Base-by-base conservation (phyloP, 2,888 invertebrate genomes). In the Pegoplata infirma region DNA sequence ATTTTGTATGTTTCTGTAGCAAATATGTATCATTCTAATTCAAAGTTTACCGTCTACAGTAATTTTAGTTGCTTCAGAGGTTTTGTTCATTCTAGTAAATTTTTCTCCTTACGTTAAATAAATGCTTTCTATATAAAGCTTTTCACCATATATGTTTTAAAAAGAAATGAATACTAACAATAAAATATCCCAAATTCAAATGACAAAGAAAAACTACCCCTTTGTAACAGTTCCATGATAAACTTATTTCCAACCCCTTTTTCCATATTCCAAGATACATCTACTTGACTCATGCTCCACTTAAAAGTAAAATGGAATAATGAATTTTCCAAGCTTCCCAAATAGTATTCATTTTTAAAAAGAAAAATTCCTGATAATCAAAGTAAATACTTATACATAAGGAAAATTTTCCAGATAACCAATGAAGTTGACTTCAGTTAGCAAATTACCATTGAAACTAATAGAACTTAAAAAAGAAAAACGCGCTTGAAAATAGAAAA, bases 381-480 rank as follows among this genome's bases (percentile, higher is more conserved):
- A 44, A 61, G 23, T 40, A 63, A 68, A 61, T 74, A 59, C 28
- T 32, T 67, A 36, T 61, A 75, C 49, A 68, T n/a, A 40, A 51
- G 56, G 44, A 66, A 74, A 21, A 5, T 8, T 47, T 75, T 79
- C 79, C 75, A 79, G 51, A 79, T 63, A 84, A 84, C 76, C 76
- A 74, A 61, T 64, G 73, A 76, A 80, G 82, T 82, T 88, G 85
- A 88, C 88, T 89, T 88, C 85, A 88, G 88, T 89, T 86, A 85
- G 83, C 82, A 85, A 86, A 84, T 86, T 85, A 83, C 87, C 85
- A 86, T 83, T 87, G 87, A 87, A 84, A 85, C 83, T 51, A 58
- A 16, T 66, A 67, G 75, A 79, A 79, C 85, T 84, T 82, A 82
- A 84, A 84, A 83, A 85, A 86, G 84, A 80, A 81, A 64, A 81